phyloP scores from a whole-genome alignment of 2,797 vertebrate genomes.

The Corythornis leucogaster region DNA sequence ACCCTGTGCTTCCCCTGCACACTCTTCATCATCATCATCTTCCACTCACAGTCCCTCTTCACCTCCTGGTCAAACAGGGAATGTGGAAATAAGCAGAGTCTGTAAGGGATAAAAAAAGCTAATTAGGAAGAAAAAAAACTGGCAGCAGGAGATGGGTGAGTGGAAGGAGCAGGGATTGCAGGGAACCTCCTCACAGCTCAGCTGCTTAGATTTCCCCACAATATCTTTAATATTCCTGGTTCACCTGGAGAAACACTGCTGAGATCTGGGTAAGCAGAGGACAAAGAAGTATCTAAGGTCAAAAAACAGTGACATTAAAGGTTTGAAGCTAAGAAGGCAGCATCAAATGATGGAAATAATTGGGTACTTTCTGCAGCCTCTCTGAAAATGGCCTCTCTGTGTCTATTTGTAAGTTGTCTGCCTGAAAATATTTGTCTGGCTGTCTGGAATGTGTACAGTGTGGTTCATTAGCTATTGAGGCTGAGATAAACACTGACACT shows the following conservation, averaged over 20 bases:
- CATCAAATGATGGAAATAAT: slow-evolving; percentile 42
- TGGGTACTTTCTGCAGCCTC: neutral
- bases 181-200: neutral
- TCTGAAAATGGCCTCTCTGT: neutral
- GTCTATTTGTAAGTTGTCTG: neutral
- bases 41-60: neutral
- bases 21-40: neutral
- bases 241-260: neutral
- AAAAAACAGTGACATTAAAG: neutral
- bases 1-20: neutral
- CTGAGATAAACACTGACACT: neutral
- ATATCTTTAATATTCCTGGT: neutral
- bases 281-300: neutral
- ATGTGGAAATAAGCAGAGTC: neutral
- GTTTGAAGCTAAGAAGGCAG: neutral
- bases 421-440: slow-evolving; percentile 25
- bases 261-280: neutral
- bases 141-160: neutral
- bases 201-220: neutral
- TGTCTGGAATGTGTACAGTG: neutral
- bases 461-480: neutral
- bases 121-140: neutral
- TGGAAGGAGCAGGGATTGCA: neutral
- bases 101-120: neutral
- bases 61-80: neutral